Evolutionary conservation across 2,113 vertebrate species (phyloP), one percentile per base, ranked within the genome.

Genomic region (Glaucidium brasilianum): DNA sequence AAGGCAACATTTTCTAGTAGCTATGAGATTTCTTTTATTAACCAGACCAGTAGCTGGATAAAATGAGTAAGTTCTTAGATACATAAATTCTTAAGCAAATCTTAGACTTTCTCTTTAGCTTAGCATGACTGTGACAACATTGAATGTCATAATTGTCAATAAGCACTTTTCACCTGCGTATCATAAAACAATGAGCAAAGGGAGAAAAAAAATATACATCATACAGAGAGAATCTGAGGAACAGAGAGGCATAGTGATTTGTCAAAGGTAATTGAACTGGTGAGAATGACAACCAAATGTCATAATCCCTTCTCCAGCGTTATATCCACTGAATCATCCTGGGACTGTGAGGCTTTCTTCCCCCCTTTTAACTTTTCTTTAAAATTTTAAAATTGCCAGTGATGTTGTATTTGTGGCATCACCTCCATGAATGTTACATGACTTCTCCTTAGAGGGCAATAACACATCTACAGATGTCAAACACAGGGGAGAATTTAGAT

Each of bases 401-500:
- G 37, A 85, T 67, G 11, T 32, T 0, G 0, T 26, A n/a, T 26
- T 63, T 49, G 39, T 37, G 52, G n/a, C 7, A 62, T 7, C 25
- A 55, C 11, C 5, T 56, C n/a, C 18, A 18, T 12, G 23, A 82
- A 43, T 5, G 5, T 17, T 25, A 7, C 3, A 15, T 34, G 45
- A 52, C 12, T 30, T 69, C 20, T 92, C 50, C 34, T 53, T 21
- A 62, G 23, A 76, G 45, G 50, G 15, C 34, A 91, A 14, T 20
- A 82, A 56, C 50, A n/a, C 8, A 19, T 53, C 59, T 63, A 30
- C 25, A 29, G 30, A 47, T 76, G 15, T 43, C 34, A 55, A 72
- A 56, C 23, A n/a, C 29, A n/a, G 3, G 71, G 62, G 19, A 83
- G 45, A 27, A 3, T 5, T 53, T n/a, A 49, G 16, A 8, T 55